Percentiles rank a stretch among this genome's conserved stretches.
Evolutionary conservation across 37 sponge, comb jelly and placozoan genomes (phyloP).

Genomic region (Tethya wilhelma): DNA sequence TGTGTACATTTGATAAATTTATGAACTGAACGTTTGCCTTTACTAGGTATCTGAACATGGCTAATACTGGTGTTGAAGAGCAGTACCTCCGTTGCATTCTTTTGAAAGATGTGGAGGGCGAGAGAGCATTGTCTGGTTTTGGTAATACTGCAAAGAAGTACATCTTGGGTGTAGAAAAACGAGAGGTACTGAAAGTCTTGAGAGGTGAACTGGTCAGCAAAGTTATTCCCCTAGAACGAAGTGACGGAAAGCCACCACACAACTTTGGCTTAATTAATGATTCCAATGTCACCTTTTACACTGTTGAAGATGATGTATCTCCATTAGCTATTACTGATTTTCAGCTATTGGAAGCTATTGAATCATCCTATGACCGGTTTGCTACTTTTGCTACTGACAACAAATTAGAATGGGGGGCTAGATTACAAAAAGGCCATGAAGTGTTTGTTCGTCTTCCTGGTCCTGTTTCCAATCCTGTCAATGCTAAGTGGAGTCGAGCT

Average conservation of each 20-base stretch:
- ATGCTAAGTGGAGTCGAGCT: conserved; percentile 3
- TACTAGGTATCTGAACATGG: neutral
- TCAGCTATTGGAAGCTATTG: conserved; percentile 22
- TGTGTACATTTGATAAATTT: too few species aligned
- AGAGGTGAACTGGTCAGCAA: conserved; percentile 33
- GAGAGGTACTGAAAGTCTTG: neutral
- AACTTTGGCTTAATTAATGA: conserved; percentile 23
- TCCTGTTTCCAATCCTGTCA: neutral
- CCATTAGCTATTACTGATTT: conserved; percentile 21
- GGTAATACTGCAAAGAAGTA: neutral
- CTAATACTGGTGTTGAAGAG: too few species aligned
- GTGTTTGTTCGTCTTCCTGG: conserved; percentile 30
- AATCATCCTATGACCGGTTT: neutral
- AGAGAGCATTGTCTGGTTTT: neutral
- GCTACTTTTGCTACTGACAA: neutral
- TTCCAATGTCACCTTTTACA: conserved; percentile 5
- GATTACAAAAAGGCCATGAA: conserved; percentile 19
- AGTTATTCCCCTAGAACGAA: neutral
- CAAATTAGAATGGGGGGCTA: conserved; percentile 18
- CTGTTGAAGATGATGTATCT: conserved; percentile 11
- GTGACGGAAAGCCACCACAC: conserved; percentile 2
- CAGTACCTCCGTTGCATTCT: too few species aligned
- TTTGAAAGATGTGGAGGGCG: conserved; percentile 4
- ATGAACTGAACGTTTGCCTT: neutral
- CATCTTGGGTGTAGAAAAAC: too few species aligned